Conservation (phyloP, 2,113 vertebrate genomes). For the Dasyornis broadbenti region DNA sequence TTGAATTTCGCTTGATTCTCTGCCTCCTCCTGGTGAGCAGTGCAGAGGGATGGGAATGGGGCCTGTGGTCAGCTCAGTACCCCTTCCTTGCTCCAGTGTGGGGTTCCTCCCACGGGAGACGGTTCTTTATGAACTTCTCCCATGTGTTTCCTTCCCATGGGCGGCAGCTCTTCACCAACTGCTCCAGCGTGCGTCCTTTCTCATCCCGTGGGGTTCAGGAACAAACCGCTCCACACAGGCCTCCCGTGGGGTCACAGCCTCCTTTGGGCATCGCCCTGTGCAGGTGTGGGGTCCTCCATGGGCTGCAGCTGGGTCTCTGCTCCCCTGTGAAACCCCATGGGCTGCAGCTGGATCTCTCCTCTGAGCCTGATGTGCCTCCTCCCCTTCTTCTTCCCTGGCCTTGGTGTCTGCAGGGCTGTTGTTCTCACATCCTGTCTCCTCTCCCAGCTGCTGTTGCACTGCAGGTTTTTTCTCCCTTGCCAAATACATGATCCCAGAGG, state of each 20-base stretch:
- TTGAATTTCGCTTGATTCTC: rapidly evolving
- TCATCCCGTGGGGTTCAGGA: rapidly evolving
- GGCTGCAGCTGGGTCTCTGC: background rate
- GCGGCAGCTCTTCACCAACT: background rate
- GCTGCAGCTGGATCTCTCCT: background rate
- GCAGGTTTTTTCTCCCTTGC: background rate
- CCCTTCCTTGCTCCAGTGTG: background rate
- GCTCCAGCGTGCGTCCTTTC: background rate
- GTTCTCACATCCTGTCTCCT: rapidly evolving
- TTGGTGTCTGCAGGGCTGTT: background rate
- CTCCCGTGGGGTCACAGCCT: background rate
- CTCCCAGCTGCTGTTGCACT: background rate
- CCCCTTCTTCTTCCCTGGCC: background rate
- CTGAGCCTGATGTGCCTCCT: background rate
- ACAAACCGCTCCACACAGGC: rapidly evolving
- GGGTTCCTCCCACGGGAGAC: background rate
- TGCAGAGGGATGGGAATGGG: background rate
- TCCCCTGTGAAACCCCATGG: background rate
- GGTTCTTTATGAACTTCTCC: background rate
- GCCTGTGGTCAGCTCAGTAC: background rate
- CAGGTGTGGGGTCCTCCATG: rapidly evolving
- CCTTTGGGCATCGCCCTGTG: background rate
- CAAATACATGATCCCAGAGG: background rate
- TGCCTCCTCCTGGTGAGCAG: background rate
- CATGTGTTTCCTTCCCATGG: background rate